Evolutionary conservation across 2,797 vertebrate species (phyloP).

Genomic region (Cheirogaleus major): DNA sequence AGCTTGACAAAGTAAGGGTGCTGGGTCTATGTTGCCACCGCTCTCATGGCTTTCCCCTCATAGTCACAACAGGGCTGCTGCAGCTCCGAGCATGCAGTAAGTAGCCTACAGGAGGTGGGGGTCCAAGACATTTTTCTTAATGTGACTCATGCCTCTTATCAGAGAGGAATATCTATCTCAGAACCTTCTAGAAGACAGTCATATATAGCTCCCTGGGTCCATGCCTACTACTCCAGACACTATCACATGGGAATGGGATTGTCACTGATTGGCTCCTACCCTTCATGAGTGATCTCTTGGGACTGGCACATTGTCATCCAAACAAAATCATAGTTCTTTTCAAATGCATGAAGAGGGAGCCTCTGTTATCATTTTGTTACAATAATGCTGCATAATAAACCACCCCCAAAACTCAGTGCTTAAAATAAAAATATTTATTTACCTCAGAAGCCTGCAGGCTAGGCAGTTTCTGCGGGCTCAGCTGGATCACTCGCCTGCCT

Average conservation of each 20-base stretch:
- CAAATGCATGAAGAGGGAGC: background rate
- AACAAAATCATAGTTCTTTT: background rate
- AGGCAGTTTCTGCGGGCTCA: background rate
- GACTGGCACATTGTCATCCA: background rate
- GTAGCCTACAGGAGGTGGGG: background rate
- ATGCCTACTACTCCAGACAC: background rate
- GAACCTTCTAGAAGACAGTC: background rate
- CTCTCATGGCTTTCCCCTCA: background rate
- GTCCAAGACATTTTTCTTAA: background rate
- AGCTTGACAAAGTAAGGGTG: background rate
- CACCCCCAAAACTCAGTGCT: background rate
- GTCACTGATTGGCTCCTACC: background rate
- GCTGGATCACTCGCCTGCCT: background rate
- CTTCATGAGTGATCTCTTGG: background rate
- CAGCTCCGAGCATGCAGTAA: background rate
- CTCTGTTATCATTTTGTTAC: background rate
- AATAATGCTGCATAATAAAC: background rate
- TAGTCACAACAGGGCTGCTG: background rate
- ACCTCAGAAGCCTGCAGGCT: background rate
- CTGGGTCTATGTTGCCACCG: background rate
- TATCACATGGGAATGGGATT: background rate
- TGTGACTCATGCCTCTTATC: background rate
- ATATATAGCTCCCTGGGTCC: background rate
- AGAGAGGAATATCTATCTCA: background rate
- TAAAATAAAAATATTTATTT: background rate